Evolutionary conservation across 2,888 invertebrate genomes (phyloP).

Genomic region (Acrobasis consociella): DNA sequence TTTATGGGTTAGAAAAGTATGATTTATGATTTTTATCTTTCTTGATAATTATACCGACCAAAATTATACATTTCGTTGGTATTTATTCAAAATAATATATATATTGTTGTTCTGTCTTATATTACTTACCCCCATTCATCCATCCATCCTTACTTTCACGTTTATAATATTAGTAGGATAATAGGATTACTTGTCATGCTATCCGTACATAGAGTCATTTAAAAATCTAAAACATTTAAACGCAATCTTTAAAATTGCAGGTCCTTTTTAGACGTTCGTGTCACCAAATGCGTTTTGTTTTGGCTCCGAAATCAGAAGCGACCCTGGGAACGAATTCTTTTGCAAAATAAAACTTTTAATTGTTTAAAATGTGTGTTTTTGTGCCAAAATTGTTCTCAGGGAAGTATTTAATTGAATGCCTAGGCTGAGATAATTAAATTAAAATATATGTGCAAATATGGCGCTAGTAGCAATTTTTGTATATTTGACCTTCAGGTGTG

Average conservation of each 20-base stretch:
- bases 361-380: constrained; percentile 3
- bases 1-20: no score
- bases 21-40: no score
- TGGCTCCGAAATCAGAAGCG: neutral
- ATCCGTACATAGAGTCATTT: neutral
- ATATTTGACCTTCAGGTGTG: neutral
- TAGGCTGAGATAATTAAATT: neutral
- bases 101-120: no score
- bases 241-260: neutral
- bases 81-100: no score
- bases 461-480: neutral
- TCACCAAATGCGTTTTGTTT: neutral
- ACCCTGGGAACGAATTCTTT: neutral
- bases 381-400: neutral
- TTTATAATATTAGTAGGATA: no score
- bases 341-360: neutral
- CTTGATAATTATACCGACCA: no score
- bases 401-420: neutral
- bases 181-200: neutral
- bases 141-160: no score
- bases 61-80: no score
- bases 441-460: neutral
- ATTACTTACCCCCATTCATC: no score
- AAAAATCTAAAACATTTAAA: neutral
- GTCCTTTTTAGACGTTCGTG: neutral